Base-by-base conservation (phyloP, 2,113 vertebrate genomes). In the Myrmecophaga tridactyla region DNA sequence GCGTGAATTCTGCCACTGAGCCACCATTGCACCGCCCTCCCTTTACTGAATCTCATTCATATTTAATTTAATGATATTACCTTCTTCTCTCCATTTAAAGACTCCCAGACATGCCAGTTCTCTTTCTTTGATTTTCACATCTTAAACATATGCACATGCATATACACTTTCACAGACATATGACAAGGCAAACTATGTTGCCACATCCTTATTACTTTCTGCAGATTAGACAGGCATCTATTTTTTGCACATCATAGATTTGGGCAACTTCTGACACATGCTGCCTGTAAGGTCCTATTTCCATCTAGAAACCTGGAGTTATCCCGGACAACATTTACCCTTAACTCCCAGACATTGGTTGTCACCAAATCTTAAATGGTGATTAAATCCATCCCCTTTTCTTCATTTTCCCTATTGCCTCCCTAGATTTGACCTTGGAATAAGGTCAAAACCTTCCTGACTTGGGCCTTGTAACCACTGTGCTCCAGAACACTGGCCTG, bases 291-390 rank as follows among this genome's bases (percentile, higher is more conserved):
- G 2, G 4, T 53, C 15, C 2, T 92, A 86, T 25, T 11, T 70
- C 7, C 51, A 15, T 77, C 18, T 80, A 25, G 41, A 80, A 86
- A 83, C 48, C 46, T 17, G 2, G 7, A 72, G 6, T 65, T 12
- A 39, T 8, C 4, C 1, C 8, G 23, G 8, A 69, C 0, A 51
- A 23, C 1, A 8, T 23, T n/a, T 12, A 25, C 3, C 27, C 27
- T 78, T 51, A 13, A 36, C 1, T 53, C 5, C 21, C 48, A 4
- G 3, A 14, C 8, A 14, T 72, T 36, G 48, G 4, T 41, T 85
- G 14, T 48, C 8, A 65, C 34, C 29, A 76, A 39, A 8, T 85
- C 21, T 18, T 73, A 34, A 65, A 27, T 13, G 60, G 13, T 14
- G 9, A 4, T 29, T 62, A 46, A 72, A 21, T 31, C 12, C 4